phyloP scores from a whole-genome alignment of 2,888 invertebrate genomes.

The Nycteola revayana region DNA sequence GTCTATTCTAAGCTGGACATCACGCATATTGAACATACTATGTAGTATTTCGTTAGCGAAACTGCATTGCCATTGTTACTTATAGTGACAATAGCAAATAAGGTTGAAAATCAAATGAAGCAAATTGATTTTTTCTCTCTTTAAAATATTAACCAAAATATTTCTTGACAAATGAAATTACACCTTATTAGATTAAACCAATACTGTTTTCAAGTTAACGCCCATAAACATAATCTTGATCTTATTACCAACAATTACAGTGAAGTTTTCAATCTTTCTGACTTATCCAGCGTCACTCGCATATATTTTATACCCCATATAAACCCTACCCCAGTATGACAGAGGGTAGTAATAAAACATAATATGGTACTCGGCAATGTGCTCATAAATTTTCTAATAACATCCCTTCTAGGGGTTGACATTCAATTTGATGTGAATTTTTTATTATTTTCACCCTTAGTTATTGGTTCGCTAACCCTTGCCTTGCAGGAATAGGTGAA shows the following conservation, averaged over 20 bases:
- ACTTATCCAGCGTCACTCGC: conserved; percentile 21
- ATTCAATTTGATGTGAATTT: conserved; percentile 40
- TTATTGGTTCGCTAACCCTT: conserved; percentile 30
- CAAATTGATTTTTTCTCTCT: too few species aligned
- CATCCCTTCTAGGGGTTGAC: conserved; percentile 33
- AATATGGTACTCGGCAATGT: conserved; percentile 33
- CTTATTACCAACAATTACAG: conserved; percentile 19
- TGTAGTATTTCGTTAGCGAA: too few species aligned
- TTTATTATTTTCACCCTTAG: conserved; percentile 32
- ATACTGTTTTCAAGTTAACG: too few species aligned
- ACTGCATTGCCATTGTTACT: too few species aligned
- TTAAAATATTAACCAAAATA: too few species aligned
- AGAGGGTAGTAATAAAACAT: conserved; percentile 37
- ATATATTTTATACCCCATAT: conserved; percentile 38
- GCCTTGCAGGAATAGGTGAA: conserved; percentile 18
- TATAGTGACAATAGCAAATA: too few species aligned
- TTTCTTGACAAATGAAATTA: too few species aligned
- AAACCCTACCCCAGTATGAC: conserved; percentile 33
- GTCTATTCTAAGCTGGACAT: too few species aligned
- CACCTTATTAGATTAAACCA: too few species aligned
- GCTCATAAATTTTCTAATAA: conserved; percentile 43
- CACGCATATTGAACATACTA: too few species aligned
- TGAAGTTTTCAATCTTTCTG: conserved; percentile 32
- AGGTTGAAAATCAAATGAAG: too few species aligned
- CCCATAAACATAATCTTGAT: too few species aligned